Evolutionary conservation across 2,113 vertebrate species (phyloP).

Genomic region (Uropsilus gracilis): DNA sequence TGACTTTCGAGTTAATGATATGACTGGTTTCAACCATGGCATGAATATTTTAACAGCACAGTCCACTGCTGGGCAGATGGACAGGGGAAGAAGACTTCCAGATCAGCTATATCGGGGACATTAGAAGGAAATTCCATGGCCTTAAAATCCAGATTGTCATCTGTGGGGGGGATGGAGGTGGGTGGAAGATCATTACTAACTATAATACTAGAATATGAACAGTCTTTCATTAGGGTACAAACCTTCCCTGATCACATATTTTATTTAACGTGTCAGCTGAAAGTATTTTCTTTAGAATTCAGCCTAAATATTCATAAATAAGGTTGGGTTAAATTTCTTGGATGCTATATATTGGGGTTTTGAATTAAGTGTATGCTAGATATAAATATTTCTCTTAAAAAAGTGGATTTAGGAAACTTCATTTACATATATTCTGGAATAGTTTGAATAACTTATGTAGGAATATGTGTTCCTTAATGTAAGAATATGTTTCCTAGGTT

Average conservation of each 20-base stretch:
- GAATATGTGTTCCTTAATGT: neutral
- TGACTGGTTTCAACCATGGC: neutral
- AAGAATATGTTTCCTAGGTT: too few species aligned
- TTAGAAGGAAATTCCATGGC: neutral
- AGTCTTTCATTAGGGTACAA: neutral
- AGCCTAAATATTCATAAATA: neutral
- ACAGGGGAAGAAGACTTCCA: neutral
- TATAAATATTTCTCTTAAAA: neutral
- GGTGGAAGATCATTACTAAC: neutral
- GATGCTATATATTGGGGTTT: neutral
- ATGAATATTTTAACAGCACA: neutral
- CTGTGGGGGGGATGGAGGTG: neutral
- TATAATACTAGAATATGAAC: neutral
- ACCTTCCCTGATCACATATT: neutral
- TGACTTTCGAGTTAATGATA: neutral
- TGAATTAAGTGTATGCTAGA: conserved; percentile 30
- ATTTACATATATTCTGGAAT: neutral
- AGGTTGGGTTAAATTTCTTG: conserved; percentile 25
- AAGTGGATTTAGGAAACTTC: conserved; percentile 27
- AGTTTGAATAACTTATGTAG: conserved; percentile 1
- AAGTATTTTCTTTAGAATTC: conserved; percentile 36
- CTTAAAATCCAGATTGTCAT: neutral
- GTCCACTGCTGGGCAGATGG: neutral
- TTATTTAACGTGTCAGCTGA: neutral
- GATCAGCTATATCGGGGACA: neutral